Conservation (phyloP, 1,140 invertebrate species). For the Alviniconcha marisindica region DNA sequence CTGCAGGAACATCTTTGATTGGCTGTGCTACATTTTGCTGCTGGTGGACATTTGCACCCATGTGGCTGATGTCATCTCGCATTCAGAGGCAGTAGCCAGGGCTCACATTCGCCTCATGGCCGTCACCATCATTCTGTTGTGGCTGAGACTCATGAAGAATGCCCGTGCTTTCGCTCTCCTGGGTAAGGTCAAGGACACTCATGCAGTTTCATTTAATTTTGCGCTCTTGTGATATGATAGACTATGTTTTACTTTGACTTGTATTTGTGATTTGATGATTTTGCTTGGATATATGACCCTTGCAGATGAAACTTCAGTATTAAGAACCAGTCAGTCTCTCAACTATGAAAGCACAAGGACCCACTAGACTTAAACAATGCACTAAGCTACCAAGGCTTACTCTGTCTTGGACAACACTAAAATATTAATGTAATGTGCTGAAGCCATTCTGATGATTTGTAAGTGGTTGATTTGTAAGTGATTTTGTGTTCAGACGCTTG, state of each 20-base stretch:
- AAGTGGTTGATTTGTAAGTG: too few species aligned
- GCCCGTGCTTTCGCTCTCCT: conserved; percentile 67
- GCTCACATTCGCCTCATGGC: conserved; percentile 70
- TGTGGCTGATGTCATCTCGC: conserved; percentile 65
- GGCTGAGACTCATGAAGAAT: conserved; percentile 73
- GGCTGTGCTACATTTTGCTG: conserved; percentile 71
- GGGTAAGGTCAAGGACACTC: conserved; percentile 55
- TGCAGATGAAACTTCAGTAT: neutral
- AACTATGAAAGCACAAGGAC: too few species aligned
- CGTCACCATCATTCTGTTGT: conserved; percentile 73
- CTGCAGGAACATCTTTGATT: conserved; percentile 74
- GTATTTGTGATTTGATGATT: neutral
- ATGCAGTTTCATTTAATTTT: neutral
- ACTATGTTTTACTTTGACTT: neutral
- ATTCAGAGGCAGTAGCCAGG: conserved; percentile 63
- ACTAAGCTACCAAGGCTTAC: too few species aligned
- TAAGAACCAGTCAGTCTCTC: too few species aligned
- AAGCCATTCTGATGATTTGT: too few species aligned
- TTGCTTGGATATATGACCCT: neutral
- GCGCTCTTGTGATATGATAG: neutral
- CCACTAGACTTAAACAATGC: too few species aligned
- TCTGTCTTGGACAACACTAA: too few species aligned
- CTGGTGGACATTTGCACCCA: conserved; percentile 67
- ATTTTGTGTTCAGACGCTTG: too few species aligned
- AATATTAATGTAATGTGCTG: too few species aligned